These are phyloP conservation scores for Arbacia lixula DNA, from an alignment of 53 echinoderm and acorn worm genomes.

Conservation along the genomic window DNA sequence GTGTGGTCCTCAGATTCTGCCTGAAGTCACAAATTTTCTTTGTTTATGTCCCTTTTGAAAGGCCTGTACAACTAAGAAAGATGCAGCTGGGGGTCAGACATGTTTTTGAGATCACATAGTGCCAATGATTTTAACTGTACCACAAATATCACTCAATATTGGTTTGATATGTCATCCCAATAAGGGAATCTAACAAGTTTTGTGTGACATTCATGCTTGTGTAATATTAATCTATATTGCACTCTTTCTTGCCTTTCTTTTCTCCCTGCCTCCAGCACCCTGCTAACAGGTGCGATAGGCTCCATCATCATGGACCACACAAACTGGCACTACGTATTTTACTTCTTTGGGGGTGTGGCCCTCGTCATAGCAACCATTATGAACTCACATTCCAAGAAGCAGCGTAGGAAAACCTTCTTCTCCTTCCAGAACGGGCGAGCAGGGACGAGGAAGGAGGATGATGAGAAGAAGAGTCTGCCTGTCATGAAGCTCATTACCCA, in stretches of 20 bases:
- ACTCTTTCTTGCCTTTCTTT: no score
- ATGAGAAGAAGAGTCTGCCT: conserved; percentile 53
- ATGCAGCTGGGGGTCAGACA: no score
- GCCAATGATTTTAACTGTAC: no score
- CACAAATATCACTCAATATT: neutral
- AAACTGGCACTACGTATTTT: conserved; percentile 76
- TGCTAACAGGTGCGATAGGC: conserved; percentile 78
- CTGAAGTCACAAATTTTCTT: no score
- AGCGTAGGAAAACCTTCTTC: conserved; percentile 55
- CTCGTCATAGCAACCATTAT: conserved; percentile 61
- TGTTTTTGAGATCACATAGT: no score
- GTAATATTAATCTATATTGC: no score
- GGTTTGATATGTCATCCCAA: no score
- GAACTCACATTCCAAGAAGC: conserved; percentile 51
- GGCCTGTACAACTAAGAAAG: no score
- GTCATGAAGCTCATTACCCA: conserved; percentile 58
- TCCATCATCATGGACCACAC: conserved; percentile 67
- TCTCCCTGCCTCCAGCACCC: conserved; percentile 65
- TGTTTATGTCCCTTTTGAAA: no score
- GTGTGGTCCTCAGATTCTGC: no score
- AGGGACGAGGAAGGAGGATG: conserved; percentile 40
- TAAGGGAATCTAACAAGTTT: no score
- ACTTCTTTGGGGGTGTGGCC: conserved; percentile 66
- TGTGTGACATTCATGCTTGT: no score
- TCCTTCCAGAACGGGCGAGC: conserved; percentile 58